Evolutionary conservation across 1,140 invertebrate genomes (phyloP).

Genomic region (Medauroidea extradentata): DNA sequence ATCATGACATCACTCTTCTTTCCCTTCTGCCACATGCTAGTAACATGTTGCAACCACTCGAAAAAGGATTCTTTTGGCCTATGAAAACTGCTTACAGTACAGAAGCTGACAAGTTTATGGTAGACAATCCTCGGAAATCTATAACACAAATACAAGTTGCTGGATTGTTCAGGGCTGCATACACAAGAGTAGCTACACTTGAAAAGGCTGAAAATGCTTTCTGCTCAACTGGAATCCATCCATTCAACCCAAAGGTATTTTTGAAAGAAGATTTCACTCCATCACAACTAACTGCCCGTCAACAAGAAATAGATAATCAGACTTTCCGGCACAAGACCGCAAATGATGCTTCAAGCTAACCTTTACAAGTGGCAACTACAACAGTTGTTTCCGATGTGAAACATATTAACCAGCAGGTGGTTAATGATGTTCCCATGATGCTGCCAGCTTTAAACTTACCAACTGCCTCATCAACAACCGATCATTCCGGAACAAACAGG

Average conservation of each 20-base stretch:
- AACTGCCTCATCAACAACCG: too few species aligned
- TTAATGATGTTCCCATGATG: too few species aligned
- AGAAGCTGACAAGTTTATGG: not conserved
- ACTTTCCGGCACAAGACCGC: too few species aligned
- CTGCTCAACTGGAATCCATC: not conserved
- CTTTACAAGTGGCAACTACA: too few species aligned
- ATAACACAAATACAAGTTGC: not conserved
- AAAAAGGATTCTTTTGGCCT: conserved; percentile 27
- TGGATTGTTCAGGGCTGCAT: not conserved
- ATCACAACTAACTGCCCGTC: too few species aligned
- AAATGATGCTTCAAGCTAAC: too few species aligned
- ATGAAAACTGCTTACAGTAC: conserved; percentile 25
- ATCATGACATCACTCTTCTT: conserved; percentile 26
- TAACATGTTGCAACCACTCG: conserved; percentile 35
- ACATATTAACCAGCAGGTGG: too few species aligned
- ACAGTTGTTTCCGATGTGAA: too few species aligned
- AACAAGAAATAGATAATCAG: too few species aligned
- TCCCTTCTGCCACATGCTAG: conserved; percentile 26
- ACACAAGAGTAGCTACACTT: not conserved
- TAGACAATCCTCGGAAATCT: not conserved
- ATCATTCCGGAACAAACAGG: too few species aligned
- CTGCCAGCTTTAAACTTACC: too few species aligned
- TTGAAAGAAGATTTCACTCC: too few species aligned
- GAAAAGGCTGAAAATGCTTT: not conserved
- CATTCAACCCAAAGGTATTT: not conserved